Percentiles rank a stretch among this genome's conserved stretches.
Evolutionary conservation across 2,888 invertebrate species (phyloP).

Genomic region (Caenorhabditis afra): DNA sequence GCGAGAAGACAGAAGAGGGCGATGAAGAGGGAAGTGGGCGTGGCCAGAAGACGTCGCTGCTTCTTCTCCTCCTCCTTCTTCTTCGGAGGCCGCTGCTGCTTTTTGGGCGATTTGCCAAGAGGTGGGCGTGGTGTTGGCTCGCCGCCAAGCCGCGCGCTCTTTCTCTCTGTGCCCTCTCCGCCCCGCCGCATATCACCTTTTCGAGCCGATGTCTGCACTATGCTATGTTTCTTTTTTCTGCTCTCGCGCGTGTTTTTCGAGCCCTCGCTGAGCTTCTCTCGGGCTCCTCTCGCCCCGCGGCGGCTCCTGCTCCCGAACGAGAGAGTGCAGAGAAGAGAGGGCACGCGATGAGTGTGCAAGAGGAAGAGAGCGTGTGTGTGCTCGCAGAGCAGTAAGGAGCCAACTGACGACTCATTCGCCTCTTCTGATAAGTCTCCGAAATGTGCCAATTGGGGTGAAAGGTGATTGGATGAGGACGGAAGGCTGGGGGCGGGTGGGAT

Average conservation of each 20-base stretch:
- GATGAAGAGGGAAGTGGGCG: constrained; percentile 15
- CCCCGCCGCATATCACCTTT: constrained; percentile 22
- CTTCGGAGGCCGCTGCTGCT: background rate
- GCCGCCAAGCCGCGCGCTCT: constrained; percentile 14
- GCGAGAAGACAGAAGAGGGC: constrained; percentile 1
- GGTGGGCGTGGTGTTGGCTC: constrained; percentile 28
- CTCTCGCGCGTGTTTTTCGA: constrained; percentile 15
- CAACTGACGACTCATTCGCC: constrained; percentile 20
- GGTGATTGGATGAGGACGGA: background rate
- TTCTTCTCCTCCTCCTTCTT: background rate
- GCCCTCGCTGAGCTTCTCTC: constrained; percentile 10
- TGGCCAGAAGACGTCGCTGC: constrained; percentile 8
- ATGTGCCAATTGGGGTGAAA: constrained; percentile 7
- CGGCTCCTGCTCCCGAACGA: constrained; percentile 15
- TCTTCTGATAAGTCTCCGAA: background rate
- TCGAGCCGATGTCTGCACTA: constrained; percentile 24
- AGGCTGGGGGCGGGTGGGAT: background rate
- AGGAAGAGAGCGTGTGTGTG: background rate
- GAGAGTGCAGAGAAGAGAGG: constrained; percentile 16
- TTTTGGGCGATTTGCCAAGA: constrained; percentile 30
- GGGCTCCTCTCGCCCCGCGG: background rate
- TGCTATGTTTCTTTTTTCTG: constrained; percentile 27
- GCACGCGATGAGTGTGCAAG: constrained; percentile 17
- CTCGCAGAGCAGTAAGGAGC: background rate
- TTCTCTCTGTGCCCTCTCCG: constrained; percentile 23